Evolutionary conservation across 2,888 invertebrate genomes (phyloP), one percentile per base, ranked within the genome.

Genomic region (Limulus polyphemus): DNA sequence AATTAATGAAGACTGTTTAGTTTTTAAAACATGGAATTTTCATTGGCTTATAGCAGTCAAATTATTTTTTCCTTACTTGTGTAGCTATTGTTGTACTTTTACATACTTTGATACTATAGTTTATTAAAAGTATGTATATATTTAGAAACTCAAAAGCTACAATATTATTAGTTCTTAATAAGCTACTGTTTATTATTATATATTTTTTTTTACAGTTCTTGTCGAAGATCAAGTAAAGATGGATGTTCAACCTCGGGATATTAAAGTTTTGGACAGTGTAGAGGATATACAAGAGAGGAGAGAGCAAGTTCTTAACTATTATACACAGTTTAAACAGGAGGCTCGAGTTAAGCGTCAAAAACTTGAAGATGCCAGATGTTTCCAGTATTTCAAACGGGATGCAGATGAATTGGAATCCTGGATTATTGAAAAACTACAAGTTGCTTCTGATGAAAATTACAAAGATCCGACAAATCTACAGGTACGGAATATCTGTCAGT

Each of bases 351-450:
- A 98, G 78, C 84, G 98, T 67, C 92, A 93, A 76, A 93, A 93
- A 75, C 83, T 99, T 64, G 98, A 99, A 78, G 99, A 99, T 79
- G 97, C 98, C 2, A 83, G 98, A 69, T 85, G 93, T 72, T 94
- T 92, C 79, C 88, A 98, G 81, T 98, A 97, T 79, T 99, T 99
- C 79, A 98, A 97, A 80, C 84, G 98, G 69, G 99, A 99, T 80
- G 98, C 98, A 56, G 98, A 99, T 76, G 99, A 99, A 79, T 81
- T 99, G 70, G 98, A 99, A 79, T 92, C 93, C 63, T 99, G 99
- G 99, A 99, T 99, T 73, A 85, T 91, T 74, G 98, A 98, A 79
- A 65, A 67, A 48, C 80, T 99, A 59, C 98, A 99, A 79, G 97
- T 98, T 2, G 98, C 99, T 69, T 92, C 93, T 60, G 99, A 99